These are phyloP conservation scores for Ctenopoma multispine DNA, from an alignment of 2,797 vertebrate genomes.

Conservation along the genomic window DNA sequence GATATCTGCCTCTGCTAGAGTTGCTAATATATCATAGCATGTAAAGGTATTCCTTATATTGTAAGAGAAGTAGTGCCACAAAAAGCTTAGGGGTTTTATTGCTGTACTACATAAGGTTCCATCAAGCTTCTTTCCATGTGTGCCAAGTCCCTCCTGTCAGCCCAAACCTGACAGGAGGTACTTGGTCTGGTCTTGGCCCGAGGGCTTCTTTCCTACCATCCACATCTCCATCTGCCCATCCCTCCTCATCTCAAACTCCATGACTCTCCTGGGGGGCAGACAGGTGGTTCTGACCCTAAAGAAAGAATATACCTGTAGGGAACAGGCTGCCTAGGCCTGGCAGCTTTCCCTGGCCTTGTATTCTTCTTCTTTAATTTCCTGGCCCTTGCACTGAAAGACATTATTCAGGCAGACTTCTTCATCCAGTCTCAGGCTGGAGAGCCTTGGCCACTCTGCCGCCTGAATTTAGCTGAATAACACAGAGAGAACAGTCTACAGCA, in stretches of 20 bases:
- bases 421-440: not conserved
- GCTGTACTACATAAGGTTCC: slow-evolving; percentile 19
- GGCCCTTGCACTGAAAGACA: slow-evolving; percentile 21
- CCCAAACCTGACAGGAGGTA: slow-evolving; percentile 35
- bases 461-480: slow-evolving; percentile 7
- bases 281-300: slow-evolving; percentile 76
- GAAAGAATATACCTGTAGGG: slow-evolving; percentile 60
- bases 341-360: slow-evolving; percentile 42
- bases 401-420: slow-evolving; percentile 12
- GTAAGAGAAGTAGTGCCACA: not conserved
- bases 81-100: slow-evolving; percentile 31
- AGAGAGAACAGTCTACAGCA: slow-evolving; percentile 1
- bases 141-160: slow-evolving; percentile 35
- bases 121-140: slow-evolving; percentile 33
- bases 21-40: slow-evolving; percentile 2
- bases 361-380: slow-evolving; percentile 50
- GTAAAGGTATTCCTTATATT: not conserved
- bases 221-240: slow-evolving; percentile 73
- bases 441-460: not conserved
- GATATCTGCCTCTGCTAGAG: slow-evolving; percentile 29
- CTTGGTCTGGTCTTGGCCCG: slow-evolving; percentile 51
- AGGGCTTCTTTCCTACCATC: slow-evolving; percentile 48
- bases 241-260: slow-evolving; percentile 52
- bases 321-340: slow-evolving; percentile 65
- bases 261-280: slow-evolving; percentile 65